Base-by-base conservation (phyloP, 2,797 vertebrate genomes). In the Ispidina picta region DNA sequence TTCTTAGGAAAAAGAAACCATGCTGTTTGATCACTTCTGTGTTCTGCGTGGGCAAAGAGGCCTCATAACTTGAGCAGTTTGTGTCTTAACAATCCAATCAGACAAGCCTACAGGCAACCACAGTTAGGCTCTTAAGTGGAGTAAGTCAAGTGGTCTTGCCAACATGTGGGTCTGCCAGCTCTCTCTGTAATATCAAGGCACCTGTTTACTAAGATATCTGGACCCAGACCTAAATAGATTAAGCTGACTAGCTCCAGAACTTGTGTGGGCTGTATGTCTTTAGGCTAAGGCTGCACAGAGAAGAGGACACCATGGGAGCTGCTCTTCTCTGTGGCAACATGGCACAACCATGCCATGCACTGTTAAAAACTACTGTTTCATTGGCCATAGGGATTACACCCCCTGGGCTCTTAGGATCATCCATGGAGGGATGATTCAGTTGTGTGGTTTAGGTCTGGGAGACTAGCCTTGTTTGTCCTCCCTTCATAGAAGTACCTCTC, bases 161-260 rank as follows among this genome's bases (percentile, higher is more conserved):
- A 26, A 59, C 20, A 2, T 0, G 0, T 0, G 1, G 9, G 16
- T 49, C n/a, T 59, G 11, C 35, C 22, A 37, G 20, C 16, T 31
- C 26, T 9, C 20, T 66, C 12, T 9, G 20, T 41, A 39, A 12
- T 16, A 31, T 9, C 12, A 21, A 54, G 25, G 18, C 15, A 56
- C 5, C 3, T 17, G 39, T 33, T 6, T 44, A 54, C 54, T 14
- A 43, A 23, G 46, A 26, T 35, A 49, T 12, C 25, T 56, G 46
- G 46, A 77, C 16, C 26, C 23, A 83, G 48, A 59, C 9, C 12
- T 60, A 29, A 9, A 9, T 55, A 51, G 49, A 7, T 29, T 31
- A 22, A 44, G 25, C 16, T 26, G 22, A 44, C 15, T 56, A 19
- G 35, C 23, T 86, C 13, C 46, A 72, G 29, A 82, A 17, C 23